A percentile compares a stretch with the other conserved stretches of the same genome.
Conservation (phyloP, 2,888 invertebrate species). For the Pemphredon lugubris region DNA sequence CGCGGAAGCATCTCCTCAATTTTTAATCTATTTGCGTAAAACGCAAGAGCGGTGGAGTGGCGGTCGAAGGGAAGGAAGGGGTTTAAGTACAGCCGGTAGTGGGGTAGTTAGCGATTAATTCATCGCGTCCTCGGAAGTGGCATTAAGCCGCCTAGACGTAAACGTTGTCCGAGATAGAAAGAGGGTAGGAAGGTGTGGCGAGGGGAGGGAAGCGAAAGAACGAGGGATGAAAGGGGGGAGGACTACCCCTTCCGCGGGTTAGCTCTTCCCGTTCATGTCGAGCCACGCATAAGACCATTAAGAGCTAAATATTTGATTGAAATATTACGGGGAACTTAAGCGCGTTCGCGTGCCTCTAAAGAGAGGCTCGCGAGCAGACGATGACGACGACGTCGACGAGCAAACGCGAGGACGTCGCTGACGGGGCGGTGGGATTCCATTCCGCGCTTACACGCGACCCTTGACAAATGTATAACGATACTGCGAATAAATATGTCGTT, state of each 20-base stretch:
- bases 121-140: slow-evolving; percentile 67
- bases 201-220: slow-evolving; percentile 4
- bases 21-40: slow-evolving; percentile 44
- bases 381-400: slow-evolving; percentile 38
- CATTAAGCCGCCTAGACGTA: slow-evolving; percentile 65
- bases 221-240: no score
- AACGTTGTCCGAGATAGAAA: slow-evolving; percentile 55
- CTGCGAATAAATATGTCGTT: slow-evolving; percentile 4
- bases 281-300: slow-evolving; percentile 68
- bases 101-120: slow-evolving; percentile 67
- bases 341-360: slow-evolving; percentile 73
- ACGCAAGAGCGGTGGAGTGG: slow-evolving; percentile 11
- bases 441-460: slow-evolving; percentile 37
- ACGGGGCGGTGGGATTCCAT: slow-evolving; percentile 36
- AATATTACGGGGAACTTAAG: slow-evolving; percentile 69
- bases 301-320: slow-evolving; percentile 76
- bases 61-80: slow-evolving; percentile 10
- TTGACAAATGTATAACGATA: slow-evolving; percentile 19
- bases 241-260: slow-evolving; percentile 11
- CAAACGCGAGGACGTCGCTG: slow-evolving; percentile 17
- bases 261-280: slow-evolving; percentile 8
- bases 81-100: slow-evolving; percentile 4
- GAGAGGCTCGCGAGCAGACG: slow-evolving; percentile 52
- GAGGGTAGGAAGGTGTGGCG: slow-evolving; percentile 26
- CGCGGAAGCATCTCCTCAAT: slow-evolving; percentile 27